These are phyloP conservation scores for Acholoe squamosa DNA, from an alignment of 2,888 invertebrate species.

Conservation along the genomic window DNA sequence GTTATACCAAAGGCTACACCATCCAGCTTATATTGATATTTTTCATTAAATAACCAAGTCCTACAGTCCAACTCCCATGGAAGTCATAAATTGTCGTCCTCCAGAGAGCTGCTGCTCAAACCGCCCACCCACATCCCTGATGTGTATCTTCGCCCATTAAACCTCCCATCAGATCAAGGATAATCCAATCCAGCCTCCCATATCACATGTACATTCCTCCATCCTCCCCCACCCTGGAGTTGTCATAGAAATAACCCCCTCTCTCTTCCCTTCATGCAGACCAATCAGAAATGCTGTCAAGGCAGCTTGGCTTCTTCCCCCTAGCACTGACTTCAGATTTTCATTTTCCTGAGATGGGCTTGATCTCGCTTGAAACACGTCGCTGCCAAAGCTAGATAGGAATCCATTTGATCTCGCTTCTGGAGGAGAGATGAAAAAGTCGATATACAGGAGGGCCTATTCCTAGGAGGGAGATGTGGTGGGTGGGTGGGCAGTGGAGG, in stretches of 20 bases:
- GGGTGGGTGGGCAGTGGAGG: not conserved
- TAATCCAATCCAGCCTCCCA: constrained; percentile 42
- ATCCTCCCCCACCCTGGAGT: constrained; percentile 23
- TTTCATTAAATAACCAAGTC: not conserved
- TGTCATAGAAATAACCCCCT: not conserved
- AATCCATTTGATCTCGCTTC: constrained; percentile 29
- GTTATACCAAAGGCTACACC: too few relatives aligned
- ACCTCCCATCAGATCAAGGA: constrained; percentile 2
- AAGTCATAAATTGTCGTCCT: constrained; percentile 32
- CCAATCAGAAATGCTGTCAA: constrained; percentile 9
- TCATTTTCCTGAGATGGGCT: constrained; percentile 21
- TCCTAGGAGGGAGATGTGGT: not conserved
- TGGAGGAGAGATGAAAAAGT: constrained; percentile 44
- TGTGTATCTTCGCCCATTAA: constrained; percentile 41
- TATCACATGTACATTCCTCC: not conserved
- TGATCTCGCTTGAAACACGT: constrained; percentile 38
- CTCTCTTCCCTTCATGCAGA: too few relatives aligned
- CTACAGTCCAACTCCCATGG: not conserved
- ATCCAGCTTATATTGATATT: constrained; percentile 19
- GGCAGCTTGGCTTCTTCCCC: not conserved
- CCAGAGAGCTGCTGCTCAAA: not conserved
- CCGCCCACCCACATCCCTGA: not conserved
- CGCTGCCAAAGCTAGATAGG: constrained; percentile 22
- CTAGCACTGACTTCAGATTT: not conserved
- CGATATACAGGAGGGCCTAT: not conserved